Percentiles rank a stretch among this genome's conserved stretches.
These are phyloP conservation scores for Oryzias dopingdopingensis DNA, from an alignment of 2,797 vertebrate species.

Conservation along the genomic window DNA sequence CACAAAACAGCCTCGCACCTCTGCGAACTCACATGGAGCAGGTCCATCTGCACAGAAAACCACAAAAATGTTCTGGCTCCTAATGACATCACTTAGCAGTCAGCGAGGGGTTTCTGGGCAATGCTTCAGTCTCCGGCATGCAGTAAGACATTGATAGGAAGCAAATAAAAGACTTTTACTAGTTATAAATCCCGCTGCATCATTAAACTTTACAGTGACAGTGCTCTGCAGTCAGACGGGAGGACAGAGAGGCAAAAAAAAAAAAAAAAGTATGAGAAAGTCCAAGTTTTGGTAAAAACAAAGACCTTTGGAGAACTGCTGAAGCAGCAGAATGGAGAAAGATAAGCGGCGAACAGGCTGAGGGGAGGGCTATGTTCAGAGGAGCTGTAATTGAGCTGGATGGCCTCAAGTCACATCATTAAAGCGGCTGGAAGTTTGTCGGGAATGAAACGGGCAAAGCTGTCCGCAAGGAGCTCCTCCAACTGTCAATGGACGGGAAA, in stretches of 20 bases:
- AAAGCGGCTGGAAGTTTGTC: constrained; percentile 44
- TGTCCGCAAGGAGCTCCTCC: constrained; percentile 46
- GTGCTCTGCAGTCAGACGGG: constrained; percentile 25
- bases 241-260: constrained; percentile 31
- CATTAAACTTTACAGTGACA: constrained; percentile 68
- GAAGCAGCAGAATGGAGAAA: constrained; percentile 7
- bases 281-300: constrained; percentile 27
- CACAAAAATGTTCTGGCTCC: constrained; percentile 44
- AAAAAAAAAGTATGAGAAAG: constrained; percentile 23
- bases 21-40: constrained; percentile 41
- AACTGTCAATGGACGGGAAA: constrained; percentile 68
- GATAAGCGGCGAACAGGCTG: constrained; percentile 55
- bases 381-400: constrained; percentile 66
- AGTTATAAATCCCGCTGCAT: constrained; percentile 58
- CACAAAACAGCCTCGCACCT: constrained; percentile 35
- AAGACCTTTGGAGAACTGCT: constrained; percentile 26
- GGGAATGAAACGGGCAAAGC: constrained; percentile 61
- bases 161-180: constrained; percentile 69
- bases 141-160: constrained; percentile 53
- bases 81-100: constrained; percentile 62
- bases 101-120: constrained; percentile 51
- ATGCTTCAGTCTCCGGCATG: constrained; percentile 56
- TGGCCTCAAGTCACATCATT: constrained; percentile 69
- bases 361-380: constrained; percentile 66
- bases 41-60: constrained; percentile 51